Evolutionary conservation across 2,888 invertebrate species (phyloP), one percentile per base, ranked within the genome.

Genomic region (Autographa pulchrina): DNA sequence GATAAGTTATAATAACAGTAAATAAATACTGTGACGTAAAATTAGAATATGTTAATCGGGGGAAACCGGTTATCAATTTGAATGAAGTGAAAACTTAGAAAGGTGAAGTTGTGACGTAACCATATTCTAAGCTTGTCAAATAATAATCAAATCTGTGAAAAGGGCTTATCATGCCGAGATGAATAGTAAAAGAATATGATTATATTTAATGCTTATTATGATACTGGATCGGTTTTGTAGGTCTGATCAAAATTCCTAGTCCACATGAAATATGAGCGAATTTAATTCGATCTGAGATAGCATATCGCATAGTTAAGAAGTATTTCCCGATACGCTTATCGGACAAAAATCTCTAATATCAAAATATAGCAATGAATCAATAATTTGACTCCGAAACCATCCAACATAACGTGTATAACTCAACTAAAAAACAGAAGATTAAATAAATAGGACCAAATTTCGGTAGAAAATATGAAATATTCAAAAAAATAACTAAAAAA

Each of bases 41-140:
- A 80, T 77, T 38, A 56, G 18, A 76, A 68, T 79, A 77, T 70
- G 71, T 71, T 68, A 71, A 76, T 64, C 66, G 52, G 62, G 77
- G 68, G 82, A 80, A 80, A 62, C 65, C 31, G 43, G 41, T 69
- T 63, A 56, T 68, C 60, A 41, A 25, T 58, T 58, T 73, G 70
- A 73, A 79, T 80, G 62, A 72, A 76, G 73, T 70, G 80, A 70
- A 73, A 79, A 75, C 38, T 59, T 72, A 32, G 75, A 75, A 71
- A 78, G 69, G 68, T 43, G 70, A 70, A 63, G 65, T 60, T 43
- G 62, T 68, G 68, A 75, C 65, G 68, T 67, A 68, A 82, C 35
- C 25, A 70, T 74, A 38, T 38, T 38, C 64, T 61, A 65, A 75
- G 58, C 72, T 20, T 14, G 25, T 11, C 54, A 20, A 56, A 56